Conservation (phyloP, 64 coral and sea anemone species). For the Platygyra sinensis region DNA sequence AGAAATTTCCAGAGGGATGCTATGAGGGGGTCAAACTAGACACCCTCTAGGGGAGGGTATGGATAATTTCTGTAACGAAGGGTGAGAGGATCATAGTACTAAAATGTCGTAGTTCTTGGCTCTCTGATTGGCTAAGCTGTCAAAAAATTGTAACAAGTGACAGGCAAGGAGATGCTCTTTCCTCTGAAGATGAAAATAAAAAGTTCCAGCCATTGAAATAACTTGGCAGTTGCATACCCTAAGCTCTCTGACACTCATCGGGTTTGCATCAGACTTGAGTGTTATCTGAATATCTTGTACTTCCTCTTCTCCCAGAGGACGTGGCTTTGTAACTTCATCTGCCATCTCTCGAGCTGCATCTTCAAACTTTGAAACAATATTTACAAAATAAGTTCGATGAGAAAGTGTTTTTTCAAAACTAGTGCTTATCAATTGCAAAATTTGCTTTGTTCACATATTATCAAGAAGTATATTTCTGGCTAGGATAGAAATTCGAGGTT, state of each 20-base stretch:
- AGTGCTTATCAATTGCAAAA: no score
- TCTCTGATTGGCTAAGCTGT: not conserved
- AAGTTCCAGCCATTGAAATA: not conserved
- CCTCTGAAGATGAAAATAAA: not conserved
- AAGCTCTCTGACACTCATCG: slow-evolving; percentile 83
- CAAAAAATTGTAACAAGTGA: no score
- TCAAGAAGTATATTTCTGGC: no score
- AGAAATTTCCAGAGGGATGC: no score
- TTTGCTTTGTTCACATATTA: no score
- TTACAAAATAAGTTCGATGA: not conserved
- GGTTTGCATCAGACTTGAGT: slow-evolving; percentile 84
- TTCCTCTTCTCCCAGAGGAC: slow-evolving; percentile 94
- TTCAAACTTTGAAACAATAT: slow-evolving; percentile 75
- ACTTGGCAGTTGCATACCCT: slow-evolving; percentile 35
- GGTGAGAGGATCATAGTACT: no score
- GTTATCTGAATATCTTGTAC: slow-evolving; percentile 96
- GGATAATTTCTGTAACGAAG: no score
- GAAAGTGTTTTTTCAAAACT: not conserved
- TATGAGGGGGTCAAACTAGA: no score
- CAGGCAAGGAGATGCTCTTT: not conserved
- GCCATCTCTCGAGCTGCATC: slow-evolving; percentile 93
- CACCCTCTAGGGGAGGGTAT: no score
- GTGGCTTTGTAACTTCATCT: slow-evolving; percentile 88
- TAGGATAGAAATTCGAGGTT: no score
- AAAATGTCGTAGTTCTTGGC: no score